phyloP scores from a whole-genome alignment of 2,113 vertebrate species.

The Semicossyphus pulcher region DNA sequence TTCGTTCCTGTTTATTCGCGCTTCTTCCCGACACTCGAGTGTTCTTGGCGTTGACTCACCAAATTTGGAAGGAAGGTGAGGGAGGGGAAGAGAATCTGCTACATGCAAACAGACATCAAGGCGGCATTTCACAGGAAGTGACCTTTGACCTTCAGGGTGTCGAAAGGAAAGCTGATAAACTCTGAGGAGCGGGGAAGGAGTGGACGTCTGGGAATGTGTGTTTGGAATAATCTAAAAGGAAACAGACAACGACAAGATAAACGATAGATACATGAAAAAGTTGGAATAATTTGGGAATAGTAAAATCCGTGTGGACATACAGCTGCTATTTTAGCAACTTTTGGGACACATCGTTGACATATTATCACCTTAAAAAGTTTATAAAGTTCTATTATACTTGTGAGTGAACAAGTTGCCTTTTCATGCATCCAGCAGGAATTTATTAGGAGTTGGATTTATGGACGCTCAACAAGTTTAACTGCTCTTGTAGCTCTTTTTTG shows the following conservation, averaged over 20 bases:
- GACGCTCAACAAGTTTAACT: too few species aligned
- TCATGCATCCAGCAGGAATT: too few species aligned
- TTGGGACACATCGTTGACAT: too few species aligned
- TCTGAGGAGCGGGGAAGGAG: neutral
- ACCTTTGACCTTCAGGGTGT: conserved; percentile 51
- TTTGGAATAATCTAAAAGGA: conserved; percentile 14
- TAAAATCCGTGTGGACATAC: too few species aligned
- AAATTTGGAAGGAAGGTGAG: conserved; percentile 32
- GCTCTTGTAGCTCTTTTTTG: too few species aligned
- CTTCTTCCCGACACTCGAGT: neutral
- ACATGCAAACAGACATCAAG: neutral
- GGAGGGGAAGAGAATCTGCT: neutral
- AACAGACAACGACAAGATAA: neutral
- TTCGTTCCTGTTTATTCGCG: neutral
- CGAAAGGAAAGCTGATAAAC: conserved; percentile 18
- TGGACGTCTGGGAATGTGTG: conserved; percentile 2
- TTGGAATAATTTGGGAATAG: too few species aligned
- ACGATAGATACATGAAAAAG: neutral
- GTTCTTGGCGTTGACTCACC: neutral
- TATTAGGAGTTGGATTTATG: too few species aligned
- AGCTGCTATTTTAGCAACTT: too few species aligned
- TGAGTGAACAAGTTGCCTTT: too few species aligned
- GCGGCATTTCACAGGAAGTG: conserved; percentile 27
- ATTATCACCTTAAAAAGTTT: too few species aligned
- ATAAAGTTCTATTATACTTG: too few species aligned